A percentile compares a stretch with the other conserved stretches of the same genome.
These are phyloP conservation scores for Mechanitis mazaeus DNA, from an alignment of 2,888 invertebrate genomes.

Conservation along the genomic window DNA sequence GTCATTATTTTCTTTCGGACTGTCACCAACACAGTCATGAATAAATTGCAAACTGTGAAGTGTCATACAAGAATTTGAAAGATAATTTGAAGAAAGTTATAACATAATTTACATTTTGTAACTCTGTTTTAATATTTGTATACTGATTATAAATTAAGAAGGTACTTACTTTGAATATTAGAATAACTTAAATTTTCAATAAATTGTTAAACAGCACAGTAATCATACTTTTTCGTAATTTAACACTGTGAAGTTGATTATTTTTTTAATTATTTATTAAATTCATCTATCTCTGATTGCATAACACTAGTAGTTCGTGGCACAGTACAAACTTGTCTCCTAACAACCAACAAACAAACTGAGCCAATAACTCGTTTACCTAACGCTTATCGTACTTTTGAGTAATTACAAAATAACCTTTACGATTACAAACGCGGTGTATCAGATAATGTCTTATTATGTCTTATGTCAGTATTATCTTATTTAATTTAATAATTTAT, in stretches of 20 bases:
- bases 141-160: background rate
- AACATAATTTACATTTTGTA: too few species aligned
- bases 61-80: too few species aligned
- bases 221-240: constrained; percentile 3
- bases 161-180: constrained; percentile 7
- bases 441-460: constrained; percentile 17
- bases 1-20: too few species aligned
- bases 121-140: too few species aligned
- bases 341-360: background rate
- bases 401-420: constrained; percentile 5
- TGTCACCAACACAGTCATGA: too few species aligned
- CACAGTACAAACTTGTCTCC: background rate
- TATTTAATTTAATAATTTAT: constrained; percentile 6
- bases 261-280: constrained; percentile 6
- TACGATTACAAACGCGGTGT: background rate
- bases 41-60: too few species aligned
- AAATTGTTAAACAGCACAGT: background rate
- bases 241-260: background rate
- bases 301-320: background rate
- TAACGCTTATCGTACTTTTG: constrained; percentile 11
- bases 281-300: background rate
- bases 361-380: background rate
- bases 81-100: too few species aligned
- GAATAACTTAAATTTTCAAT: too few species aligned
- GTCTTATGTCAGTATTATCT: background rate